Conservation (phyloP, 2,113 vertebrate genomes). For the Marmota flaviventris region DNA sequence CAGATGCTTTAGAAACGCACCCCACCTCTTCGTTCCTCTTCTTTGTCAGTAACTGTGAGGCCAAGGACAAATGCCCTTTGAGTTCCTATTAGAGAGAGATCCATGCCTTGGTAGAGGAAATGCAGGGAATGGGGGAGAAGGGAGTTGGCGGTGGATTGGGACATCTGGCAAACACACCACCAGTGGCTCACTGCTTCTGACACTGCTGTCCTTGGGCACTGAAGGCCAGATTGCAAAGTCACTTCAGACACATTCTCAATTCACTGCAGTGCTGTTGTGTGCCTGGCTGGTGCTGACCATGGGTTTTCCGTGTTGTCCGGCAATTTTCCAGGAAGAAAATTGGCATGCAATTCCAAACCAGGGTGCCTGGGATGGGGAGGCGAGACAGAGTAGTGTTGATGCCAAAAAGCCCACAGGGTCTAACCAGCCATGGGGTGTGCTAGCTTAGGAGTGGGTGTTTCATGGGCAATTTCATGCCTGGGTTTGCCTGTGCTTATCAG, state of each 20-base stretch:
- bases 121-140: background rate
- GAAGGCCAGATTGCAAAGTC: background rate
- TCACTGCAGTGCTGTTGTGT: slow-evolving; percentile 15
- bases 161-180: background rate
- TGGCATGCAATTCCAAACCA: slow-evolving; percentile 56
- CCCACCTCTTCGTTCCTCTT: background rate
- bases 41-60: slow-evolving; percentile 1
- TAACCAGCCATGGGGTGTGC: slow-evolving; percentile 63
- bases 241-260: background rate
- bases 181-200: slow-evolving; percentile 4
- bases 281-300: slow-evolving; percentile 66
- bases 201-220: slow-evolving; percentile 48
- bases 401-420: slow-evolving; percentile 81
- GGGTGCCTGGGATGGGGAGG: background rate
- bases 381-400: slow-evolving; percentile 31
- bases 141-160: background rate
- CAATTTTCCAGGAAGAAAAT: slow-evolving; percentile 15
- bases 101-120: background rate
- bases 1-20: slow-evolving; percentile 35
- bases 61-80: background rate
- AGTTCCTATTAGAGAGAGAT: background rate
- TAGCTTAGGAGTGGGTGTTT: slow-evolving; percentile 18
- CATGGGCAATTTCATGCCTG: background rate
- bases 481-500: background rate
- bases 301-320: background rate